Percentiles rank a stretch among this genome's conserved stretches.
phyloP scores from a whole-genome alignment of 1,140 invertebrate species.

The Drosophila seguyi region DNA sequence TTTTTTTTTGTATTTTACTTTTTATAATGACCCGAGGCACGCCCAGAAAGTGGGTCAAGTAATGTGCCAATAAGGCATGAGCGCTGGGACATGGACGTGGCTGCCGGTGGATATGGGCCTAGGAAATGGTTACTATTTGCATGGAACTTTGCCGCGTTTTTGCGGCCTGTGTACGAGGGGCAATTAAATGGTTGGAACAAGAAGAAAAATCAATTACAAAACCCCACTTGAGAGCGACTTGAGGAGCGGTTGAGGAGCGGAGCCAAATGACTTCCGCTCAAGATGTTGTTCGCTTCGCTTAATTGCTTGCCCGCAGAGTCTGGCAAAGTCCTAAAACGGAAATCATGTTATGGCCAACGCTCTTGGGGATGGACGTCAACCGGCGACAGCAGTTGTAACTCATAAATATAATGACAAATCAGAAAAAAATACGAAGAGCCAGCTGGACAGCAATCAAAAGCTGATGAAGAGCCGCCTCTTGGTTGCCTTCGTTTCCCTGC shows the following conservation, averaged over 20 bases:
- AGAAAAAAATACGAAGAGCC: slow-evolving; percentile 64
- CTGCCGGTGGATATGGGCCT: slow-evolving; percentile 30
- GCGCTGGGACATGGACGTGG: slow-evolving; percentile 32
- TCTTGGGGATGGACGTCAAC: slow-evolving; percentile 37
- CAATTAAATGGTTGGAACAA: slow-evolving; percentile 59
- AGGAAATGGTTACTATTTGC: slow-evolving; percentile 62
- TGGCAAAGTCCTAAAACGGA: slow-evolving; percentile 67
- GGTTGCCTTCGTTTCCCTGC: not conserved
- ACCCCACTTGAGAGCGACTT: slow-evolving; percentile 45
- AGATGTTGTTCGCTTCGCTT: slow-evolving; percentile 58
- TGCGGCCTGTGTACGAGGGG: slow-evolving; percentile 59
- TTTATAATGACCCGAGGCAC: slow-evolving; percentile 48
- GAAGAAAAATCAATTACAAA: slow-evolving; percentile 79
- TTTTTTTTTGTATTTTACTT: slow-evolving; percentile 27
- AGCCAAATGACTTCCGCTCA: slow-evolving; percentile 79
- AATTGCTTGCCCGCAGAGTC: slow-evolving; percentile 71
- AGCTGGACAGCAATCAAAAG: slow-evolving; percentile 70
- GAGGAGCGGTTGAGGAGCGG: slow-evolving; percentile 19
- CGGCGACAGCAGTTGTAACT: slow-evolving; percentile 63
- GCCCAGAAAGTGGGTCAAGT: slow-evolving; percentile 44
- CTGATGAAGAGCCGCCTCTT: slow-evolving; percentile 66
- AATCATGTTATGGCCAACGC: slow-evolving; percentile 75
- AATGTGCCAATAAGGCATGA: slow-evolving; percentile 45
- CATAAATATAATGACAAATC: slow-evolving; percentile 83
- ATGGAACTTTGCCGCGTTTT: slow-evolving; percentile 76